Evolutionary conservation across 2,797 vertebrate species (phyloP), one percentile per base, ranked within the genome.

Genomic region (Amblyraja radiata): DNA sequence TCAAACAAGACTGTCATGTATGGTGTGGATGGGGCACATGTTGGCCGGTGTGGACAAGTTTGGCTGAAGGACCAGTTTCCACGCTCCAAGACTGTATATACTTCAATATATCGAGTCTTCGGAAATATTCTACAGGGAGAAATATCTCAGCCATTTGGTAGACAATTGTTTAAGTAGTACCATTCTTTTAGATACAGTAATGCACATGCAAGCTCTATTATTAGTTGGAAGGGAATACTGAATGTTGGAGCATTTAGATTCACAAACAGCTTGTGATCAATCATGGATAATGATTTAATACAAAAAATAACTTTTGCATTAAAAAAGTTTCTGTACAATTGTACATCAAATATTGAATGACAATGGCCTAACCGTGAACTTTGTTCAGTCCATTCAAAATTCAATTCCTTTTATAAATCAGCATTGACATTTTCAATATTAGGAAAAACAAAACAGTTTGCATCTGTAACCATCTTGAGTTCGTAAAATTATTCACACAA

Each of bases 401-500:
- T 36, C 16, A 68, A 88, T 91, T 91, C 39, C 71, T 73, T 73
- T 54, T 23, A 54, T 79, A 39, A 32, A 74, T 54, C 21, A 54
- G 7, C 46, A 61, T 8, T 8, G 36, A 74, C 9, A 71, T 68
- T 88, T 68, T 54, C 71, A 92, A 76, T 10, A 76, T 71, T 73
- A 23, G n/a, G 32, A 28, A 91, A 46, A 71, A 16, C 14, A 74
- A 25, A 74, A 16, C 73, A 58, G 76, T 92, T 92, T 39, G 71
- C 21, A 88, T 10, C 2, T 32, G 61, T 68, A 68, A 16, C 36
- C 63, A 88, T 74, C 39, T 39, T 58, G 46, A 92, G 14, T 14
- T 74, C 54, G 39, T 76, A 46, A 92, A 92, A 92, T 92, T 92
- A 92, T 92, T 92, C 90, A 92, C 90, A 92, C 90, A 92, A 92